phyloP scores from a whole-genome alignment of 2,113 vertebrate genomes.

The Noturus placidus region DNA sequence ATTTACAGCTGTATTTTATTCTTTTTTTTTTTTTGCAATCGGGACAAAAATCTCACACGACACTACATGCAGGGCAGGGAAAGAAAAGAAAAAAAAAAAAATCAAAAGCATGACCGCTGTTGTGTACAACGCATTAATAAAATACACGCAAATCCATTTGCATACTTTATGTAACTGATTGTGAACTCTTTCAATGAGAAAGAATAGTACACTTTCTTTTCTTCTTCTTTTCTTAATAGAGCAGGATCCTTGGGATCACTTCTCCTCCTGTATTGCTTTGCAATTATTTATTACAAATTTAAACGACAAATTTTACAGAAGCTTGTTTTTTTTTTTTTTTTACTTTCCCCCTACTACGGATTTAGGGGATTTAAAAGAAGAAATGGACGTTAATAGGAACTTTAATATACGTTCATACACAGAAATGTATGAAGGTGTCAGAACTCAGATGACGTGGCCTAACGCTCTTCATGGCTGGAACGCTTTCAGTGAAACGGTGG shows the following conservation, averaged over 20 bases:
- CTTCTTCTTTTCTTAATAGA: not conserved
- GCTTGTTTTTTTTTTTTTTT: not conserved
- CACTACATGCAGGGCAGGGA: not conserved
- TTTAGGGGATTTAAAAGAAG: not conserved
- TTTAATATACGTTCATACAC: not conserved
- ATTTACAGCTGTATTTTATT: not conserved
- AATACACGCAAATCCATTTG: not conserved
- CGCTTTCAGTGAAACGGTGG: not conserved
- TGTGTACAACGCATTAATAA: not conserved
- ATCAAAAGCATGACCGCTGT: not conserved
- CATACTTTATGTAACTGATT: conserved; percentile 2
- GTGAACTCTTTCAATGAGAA: conserved; percentile 43
- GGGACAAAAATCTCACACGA: not conserved
- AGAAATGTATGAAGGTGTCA: conserved; percentile 3
- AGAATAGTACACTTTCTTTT: conserved; percentile 7
- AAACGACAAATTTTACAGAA: not conserved
- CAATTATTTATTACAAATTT: conserved; percentile 33
- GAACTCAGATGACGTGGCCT: not conserved
- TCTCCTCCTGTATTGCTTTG: conserved; percentile 32
- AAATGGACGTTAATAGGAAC: not conserved
- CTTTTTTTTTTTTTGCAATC: not conserved
- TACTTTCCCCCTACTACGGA: not conserved
- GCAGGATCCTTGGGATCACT: conserved; percentile 52
- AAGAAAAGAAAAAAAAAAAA: not conserved
- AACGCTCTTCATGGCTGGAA: not conserved